Conservation (phyloP, 2,797 vertebrate genomes). For the Morelia viridis region DNA sequence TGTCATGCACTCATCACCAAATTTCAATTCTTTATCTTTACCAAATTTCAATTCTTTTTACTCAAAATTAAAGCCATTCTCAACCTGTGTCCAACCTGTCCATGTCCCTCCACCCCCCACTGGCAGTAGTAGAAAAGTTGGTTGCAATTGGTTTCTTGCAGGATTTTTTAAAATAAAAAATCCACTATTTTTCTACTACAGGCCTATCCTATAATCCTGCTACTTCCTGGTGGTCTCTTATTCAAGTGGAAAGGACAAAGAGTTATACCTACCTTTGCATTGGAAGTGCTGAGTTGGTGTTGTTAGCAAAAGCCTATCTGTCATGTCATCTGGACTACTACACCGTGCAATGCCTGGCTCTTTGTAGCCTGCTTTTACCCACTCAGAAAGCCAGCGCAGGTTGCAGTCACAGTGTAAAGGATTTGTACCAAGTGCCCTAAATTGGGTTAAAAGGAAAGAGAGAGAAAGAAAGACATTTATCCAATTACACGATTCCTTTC, state of each 20-base stretch:
- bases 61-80: background rate
- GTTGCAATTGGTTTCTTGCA: background rate
- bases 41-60: background rate
- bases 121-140: background rate
- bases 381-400: constrained; percentile 96
- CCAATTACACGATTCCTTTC: background rate
- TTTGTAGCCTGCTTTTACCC: constrained; percentile 97
- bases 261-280: constrained; percentile 85
- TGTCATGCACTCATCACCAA: background rate
- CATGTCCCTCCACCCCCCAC: background rate
- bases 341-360: constrained; percentile 98
- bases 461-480: background rate
- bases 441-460: background rate
- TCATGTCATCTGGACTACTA: constrained; percentile 90
- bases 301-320: constrained; percentile 92
- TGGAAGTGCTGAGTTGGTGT: constrained; percentile 93
- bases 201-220: background rate
- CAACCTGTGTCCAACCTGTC: background rate
- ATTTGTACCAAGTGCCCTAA: constrained; percentile 95
- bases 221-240: background rate
- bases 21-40: background rate
- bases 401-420: constrained; percentile 94
- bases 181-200: background rate
- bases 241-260: background rate
- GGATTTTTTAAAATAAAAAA: background rate